These are phyloP conservation scores for Melozone crissalis DNA, from an alignment of 2,113 vertebrate species.

Conservation along the genomic window DNA sequence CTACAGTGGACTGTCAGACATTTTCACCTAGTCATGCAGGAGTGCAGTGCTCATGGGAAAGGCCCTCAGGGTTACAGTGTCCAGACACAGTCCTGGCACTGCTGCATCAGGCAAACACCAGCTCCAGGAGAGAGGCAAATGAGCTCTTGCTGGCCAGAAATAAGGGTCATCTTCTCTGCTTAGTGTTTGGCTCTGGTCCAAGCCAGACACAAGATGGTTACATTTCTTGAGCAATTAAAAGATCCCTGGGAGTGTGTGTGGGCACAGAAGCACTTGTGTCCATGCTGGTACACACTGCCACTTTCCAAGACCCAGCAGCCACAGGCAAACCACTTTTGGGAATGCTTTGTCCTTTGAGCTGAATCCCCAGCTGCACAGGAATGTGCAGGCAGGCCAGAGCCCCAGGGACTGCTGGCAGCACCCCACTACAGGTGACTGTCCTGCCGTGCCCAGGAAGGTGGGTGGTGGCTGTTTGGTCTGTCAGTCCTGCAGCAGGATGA, in stretches of 20 bases:
- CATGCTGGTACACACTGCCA: neutral
- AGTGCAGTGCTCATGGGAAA: neutral
- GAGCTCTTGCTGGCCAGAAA: neutral
- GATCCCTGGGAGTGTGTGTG: neutral
- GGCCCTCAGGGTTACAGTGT: neutral
- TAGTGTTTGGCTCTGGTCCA: neutral
- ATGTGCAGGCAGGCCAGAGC: neutral
- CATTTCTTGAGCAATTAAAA: neutral
- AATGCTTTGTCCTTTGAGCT: neutral
- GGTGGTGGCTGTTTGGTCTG: neutral
- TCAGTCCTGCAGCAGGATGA: neutral
- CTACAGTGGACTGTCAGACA: neutral
- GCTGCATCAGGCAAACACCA: neutral
- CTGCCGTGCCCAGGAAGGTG: neutral
- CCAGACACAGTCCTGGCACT: neutral
- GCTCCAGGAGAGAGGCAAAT: neutral
- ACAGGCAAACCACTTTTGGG: neutral
- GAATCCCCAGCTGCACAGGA: neutral
- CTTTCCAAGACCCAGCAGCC: neutral
- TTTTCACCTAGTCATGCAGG: neutral
- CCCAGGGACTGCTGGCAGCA: neutral
- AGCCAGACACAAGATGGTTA: neutral
- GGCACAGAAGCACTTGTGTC: neutral
- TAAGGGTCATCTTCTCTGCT: neutral
- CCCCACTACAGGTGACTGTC: neutral